Evolutionary conservation across 2,113 vertebrate genomes (phyloP), one percentile per base, ranked within the genome.

Genomic region (Baryphthengus martii): DNA sequence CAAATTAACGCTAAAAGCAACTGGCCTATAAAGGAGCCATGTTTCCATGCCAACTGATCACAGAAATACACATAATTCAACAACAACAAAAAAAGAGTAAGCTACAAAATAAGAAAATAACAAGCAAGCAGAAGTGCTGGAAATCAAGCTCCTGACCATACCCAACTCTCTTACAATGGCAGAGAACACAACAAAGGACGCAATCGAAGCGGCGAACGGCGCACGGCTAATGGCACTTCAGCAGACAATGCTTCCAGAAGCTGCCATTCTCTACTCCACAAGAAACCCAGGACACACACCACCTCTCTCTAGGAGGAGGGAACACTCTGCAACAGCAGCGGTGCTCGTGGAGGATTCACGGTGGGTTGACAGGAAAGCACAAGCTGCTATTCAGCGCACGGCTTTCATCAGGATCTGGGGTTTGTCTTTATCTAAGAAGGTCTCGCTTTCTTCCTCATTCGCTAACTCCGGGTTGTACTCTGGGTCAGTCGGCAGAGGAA

Each of bases 1-100:
- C 90, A 96, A 96, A 97, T 94, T 94, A 96, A 95, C 45, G 90
- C 76, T 97, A 96, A 96, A 97, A 96, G 96, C 95, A 95, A 93
- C 68, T 61, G 68, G 90, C 44, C 95, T 96, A 92, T 68, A 93
- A 93, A 92, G 67, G 21, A 85, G 13, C 52, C 88, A 74, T 62
- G 95, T 96, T 96, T 94, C 96, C 92, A 92, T 95, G 96, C 96
- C 96, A 97, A 95, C 95, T 93, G 88, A 97, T 92, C 56, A 84
- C 79, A 90, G 83, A 90, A 94, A 96, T 81, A 88, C 72, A 74
- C 19, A 9, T 29, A 97, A 95, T 77, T 94, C 92, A 86, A 89
- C 61, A 77, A 93, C 92, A 93, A 79, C 31, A 93, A 95, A 72
- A 95, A 81, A 28, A 5, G 5, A 88, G 78, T 47, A 88, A 91